These are phyloP conservation scores for Condylostylus longicornis DNA, from an alignment of 1,140 invertebrate genomes.

Conservation along the genomic window DNA sequence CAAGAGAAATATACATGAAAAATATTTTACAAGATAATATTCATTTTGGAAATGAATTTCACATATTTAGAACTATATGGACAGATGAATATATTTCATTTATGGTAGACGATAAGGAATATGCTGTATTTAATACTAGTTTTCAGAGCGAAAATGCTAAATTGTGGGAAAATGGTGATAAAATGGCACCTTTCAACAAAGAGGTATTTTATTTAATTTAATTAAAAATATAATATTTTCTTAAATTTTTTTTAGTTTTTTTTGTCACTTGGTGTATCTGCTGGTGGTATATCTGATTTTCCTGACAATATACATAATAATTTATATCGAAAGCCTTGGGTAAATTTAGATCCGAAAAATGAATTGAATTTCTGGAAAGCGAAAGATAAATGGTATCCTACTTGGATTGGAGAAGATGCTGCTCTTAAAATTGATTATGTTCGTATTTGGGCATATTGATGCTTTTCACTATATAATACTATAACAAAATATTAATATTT, in stretches of 20 bases:
- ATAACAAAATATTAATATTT: no score
- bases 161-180: slow-evolving; percentile 24
- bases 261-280: slow-evolving; percentile 50
- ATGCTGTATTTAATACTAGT: slow-evolving; percentile 31
- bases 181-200: slow-evolving; percentile 51
- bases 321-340: slow-evolving; percentile 48
- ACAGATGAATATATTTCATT: slow-evolving; percentile 34
- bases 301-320: slow-evolving; percentile 37
- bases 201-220: slow-evolving; percentile 35
- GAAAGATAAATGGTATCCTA: slow-evolving; percentile 39
- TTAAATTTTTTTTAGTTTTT: slow-evolving; percentile 44
- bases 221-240: slow-evolving; percentile 4
- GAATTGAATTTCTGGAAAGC: slow-evolving; percentile 43
- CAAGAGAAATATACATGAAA: slow-evolving; percentile 11
- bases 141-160: slow-evolving; percentile 15
- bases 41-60: slow-evolving; percentile 38
- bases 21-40: slow-evolving; percentile 3
- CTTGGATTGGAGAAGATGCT: slow-evolving; percentile 38
- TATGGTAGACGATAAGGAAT: slow-evolving; percentile 37
- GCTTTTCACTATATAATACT: no score
- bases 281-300: slow-evolving; percentile 51
- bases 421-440: slow-evolving; percentile 46
- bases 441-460: no score
- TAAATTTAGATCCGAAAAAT: slow-evolving; percentile 36
- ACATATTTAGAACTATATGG: slow-evolving; percentile 44